Percentiles rank a stretch among this genome's conserved stretches.
phyloP scores from a whole-genome alignment of 2,797 vertebrate genomes.

The Momotus momota region DNA sequence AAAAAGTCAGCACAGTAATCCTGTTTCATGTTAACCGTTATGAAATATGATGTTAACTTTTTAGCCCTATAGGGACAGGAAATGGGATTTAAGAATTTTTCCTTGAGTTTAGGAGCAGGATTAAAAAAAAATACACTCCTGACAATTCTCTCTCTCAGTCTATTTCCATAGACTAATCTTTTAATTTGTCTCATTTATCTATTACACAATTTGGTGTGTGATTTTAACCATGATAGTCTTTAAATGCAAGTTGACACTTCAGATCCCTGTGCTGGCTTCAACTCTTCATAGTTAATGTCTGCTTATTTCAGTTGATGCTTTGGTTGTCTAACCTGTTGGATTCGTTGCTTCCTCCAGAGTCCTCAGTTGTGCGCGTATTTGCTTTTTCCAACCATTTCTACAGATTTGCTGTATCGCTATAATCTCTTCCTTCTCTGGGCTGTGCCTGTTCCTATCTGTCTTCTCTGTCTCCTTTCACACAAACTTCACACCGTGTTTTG shows the following conservation, averaged over 20 bases:
- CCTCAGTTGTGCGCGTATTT: not conserved
- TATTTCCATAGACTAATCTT: not conserved
- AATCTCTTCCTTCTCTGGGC: not conserved
- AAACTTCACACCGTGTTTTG: not conserved
- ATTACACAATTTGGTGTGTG: not conserved
- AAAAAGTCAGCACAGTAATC: constrained; percentile 47
- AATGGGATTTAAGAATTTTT: constrained; percentile 38
- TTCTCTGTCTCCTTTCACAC: not conserved
- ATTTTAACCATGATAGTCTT: not conserved
- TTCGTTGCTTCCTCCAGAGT: not conserved
- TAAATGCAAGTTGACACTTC: not conserved
- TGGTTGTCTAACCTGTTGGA: not conserved
- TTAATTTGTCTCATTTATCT: not conserved
- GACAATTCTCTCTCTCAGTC: not conserved
- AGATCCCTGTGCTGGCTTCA: not conserved
- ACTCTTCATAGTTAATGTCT: not conserved
- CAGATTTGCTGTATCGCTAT: not conserved
- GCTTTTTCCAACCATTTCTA: not conserved
- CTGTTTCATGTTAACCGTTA: constrained; percentile 7
- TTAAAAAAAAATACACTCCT: not conserved
- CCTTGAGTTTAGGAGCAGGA: not conserved
- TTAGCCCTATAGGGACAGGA: constrained; percentile 33
- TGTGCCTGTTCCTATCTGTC: not conserved
- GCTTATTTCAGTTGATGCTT: not conserved
- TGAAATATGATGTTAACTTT: constrained; percentile 53